Evolutionary conservation across 2,888 invertebrate species (phyloP).

Genomic region (Pegoplata infirma): DNA sequence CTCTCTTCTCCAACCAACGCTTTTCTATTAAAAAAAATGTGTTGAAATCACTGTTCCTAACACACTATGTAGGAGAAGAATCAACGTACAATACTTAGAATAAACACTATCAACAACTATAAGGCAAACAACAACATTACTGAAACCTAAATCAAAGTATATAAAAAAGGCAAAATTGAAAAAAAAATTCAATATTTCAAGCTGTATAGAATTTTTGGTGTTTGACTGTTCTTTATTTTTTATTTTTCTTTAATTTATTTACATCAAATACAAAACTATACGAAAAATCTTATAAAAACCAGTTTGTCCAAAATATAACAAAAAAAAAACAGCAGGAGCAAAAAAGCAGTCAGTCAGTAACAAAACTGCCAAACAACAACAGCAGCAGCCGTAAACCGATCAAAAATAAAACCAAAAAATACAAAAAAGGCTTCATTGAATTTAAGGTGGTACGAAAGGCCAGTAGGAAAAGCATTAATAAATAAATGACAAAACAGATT

Average conservation of each 20-base stretch:
- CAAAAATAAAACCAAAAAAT: constrained; percentile 21
- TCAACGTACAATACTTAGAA: constrained; percentile 20
- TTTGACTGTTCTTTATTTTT: constrained; percentile 39
- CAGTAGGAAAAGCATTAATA: constrained; percentile 16
- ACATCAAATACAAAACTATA: constrained; percentile 64
- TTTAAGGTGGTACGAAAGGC: constrained; percentile 11
- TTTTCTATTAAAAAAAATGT: too few species aligned
- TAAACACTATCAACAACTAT: constrained; percentile 12
- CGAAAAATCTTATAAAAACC: constrained; percentile 72
- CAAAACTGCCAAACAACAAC: constrained; percentile 63
- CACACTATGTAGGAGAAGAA: constrained; percentile 5
- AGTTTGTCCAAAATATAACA: constrained; percentile 74
- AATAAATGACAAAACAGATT: too few species aligned
- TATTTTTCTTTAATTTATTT: constrained; percentile 55
- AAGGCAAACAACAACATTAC: too few species aligned
- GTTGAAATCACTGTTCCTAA: constrained; percentile 2
- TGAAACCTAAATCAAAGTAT: too few species aligned
- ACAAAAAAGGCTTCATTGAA: constrained; percentile 55
- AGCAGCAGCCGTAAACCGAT: constrained; percentile 58
- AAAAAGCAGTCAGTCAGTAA: constrained; percentile 58
- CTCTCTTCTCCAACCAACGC: too few species aligned
- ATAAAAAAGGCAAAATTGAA: constrained; percentile 39
- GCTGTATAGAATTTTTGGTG: constrained; percentile 47
- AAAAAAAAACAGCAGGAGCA: constrained; percentile 65
- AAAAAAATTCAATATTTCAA: constrained; percentile 63